Percentiles rank a stretch among this genome's conserved stretches.
These are phyloP conservation scores for Heliconius ismenius DNA, from an alignment of 2,888 invertebrate species.

Conservation along the genomic window DNA sequence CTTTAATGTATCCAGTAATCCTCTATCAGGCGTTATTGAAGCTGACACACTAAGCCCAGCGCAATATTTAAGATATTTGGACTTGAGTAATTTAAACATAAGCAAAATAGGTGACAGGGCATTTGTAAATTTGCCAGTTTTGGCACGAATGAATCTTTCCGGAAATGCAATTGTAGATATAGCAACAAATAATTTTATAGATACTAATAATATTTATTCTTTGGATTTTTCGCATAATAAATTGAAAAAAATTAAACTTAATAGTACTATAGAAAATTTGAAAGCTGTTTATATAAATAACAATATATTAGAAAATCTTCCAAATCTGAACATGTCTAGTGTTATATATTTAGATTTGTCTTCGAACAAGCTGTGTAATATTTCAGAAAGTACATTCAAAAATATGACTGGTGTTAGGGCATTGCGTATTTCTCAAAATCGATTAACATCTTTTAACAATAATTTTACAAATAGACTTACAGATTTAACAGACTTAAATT, in stretches of 20 bases:
- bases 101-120: constrained; percentile 58
- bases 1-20: constrained; percentile 59
- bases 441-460: constrained; percentile 61
- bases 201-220: constrained; percentile 62
- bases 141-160: constrained; percentile 65
- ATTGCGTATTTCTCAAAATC: constrained; percentile 60
- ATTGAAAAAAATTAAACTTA: constrained; percentile 53
- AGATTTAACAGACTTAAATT: constrained; percentile 55
- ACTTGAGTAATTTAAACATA: constrained; percentile 62
- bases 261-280: constrained; percentile 54
- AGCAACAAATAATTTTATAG: constrained; percentile 58
- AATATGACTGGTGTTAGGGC: constrained; percentile 51
- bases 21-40: constrained; percentile 54
- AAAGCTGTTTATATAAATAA: constrained; percentile 63
- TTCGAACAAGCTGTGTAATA: constrained; percentile 31
- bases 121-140: constrained; percentile 60
- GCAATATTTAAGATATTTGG: constrained; percentile 60
- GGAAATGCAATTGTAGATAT: constrained; percentile 60
- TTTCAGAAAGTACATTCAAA: constrained; percentile 23
- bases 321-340: constrained; percentile 35
- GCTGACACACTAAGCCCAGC: constrained; percentile 63
- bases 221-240: constrained; percentile 67
- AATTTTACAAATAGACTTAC: constrained; percentile 55
- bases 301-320: constrained; percentile 54
- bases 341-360: constrained; percentile 41